Evolutionary conservation across 2,888 invertebrate genomes (phyloP), one percentile per base, ranked within the genome.

Genomic region (Amaurobius ferox): DNA sequence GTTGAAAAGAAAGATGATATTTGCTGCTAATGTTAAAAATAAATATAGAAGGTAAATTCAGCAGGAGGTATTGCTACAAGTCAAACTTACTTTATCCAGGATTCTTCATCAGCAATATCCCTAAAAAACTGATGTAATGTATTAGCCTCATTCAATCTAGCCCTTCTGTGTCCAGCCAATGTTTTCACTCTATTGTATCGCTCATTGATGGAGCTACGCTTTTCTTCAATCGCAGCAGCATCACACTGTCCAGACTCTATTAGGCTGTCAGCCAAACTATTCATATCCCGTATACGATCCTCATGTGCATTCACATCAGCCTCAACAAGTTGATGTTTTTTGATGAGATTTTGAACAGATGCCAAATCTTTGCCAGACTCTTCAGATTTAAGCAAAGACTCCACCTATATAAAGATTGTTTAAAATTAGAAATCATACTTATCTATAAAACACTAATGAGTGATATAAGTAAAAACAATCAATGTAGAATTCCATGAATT

Each of bases 101-200:
- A 97, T 92, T 99, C 99, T 92, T 99, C 99, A 91, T 99, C 99
- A 88, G 99, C 99, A 91, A 99, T 98, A 91, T 99, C 99, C 77
- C 99, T 93, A 94, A 99, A 97, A 95, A 99, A 99, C 93, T 99
- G 99, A 92, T 99, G 99, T 91, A 99, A 94, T 6, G 98, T 98
- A 91, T 98, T 96, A 61, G 99, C 98, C 92, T 99, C 99, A 92
- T 97, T 96, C 85, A 99, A 93, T 39, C 97, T 93, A 9, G 96
- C 96, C 90, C 98, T 96, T 67, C 99, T 94, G 91, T 98, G 96
- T 64, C 96, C 96, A 72, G 98, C 97, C 89, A 98, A 93, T 91
- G 96, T 96, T 91, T 96, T 95, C 90, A 98, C 97, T 89, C 97
- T 94, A 92, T 97, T 97, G 92, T 98, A 99, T 86, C 99, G 95